Conservation (phyloP, 2,797 vertebrate species). For the Microcaecilia unicolor region DNA sequence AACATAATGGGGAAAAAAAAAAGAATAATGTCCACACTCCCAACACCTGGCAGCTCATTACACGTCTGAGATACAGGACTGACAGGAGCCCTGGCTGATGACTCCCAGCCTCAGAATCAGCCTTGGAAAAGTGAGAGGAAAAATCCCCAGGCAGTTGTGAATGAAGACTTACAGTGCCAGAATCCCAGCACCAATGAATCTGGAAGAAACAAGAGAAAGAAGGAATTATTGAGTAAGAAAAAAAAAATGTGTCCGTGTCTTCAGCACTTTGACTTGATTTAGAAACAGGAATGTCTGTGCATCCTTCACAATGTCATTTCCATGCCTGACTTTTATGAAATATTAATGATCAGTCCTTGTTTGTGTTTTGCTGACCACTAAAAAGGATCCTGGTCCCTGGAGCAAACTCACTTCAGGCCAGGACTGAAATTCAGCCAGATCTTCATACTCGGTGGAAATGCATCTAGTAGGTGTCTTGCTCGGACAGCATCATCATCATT, state of each 20-base stretch:
- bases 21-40: too few relatives aligned
- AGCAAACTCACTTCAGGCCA: slow-evolving; percentile 9
- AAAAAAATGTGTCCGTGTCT: background rate
- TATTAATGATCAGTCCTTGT: slow-evolving; percentile 37
- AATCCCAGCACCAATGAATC: too few relatives aligned
- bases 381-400: slow-evolving; percentile 16
- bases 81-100: too few relatives aligned
- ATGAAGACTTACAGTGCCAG: too few relatives aligned
- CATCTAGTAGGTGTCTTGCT: slow-evolving; percentile 2
- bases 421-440: slow-evolving; percentile 34
- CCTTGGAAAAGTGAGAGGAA: too few relatives aligned
- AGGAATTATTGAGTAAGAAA: too few relatives aligned
- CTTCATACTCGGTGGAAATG: slow-evolving; percentile 28
- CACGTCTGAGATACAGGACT: too few relatives aligned
- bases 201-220: too few relatives aligned
- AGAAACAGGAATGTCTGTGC: background rate
- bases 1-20: too few relatives aligned
- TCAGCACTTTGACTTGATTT: slow-evolving; percentile 3
- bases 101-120: too few relatives aligned
- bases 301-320: slow-evolving; percentile 26
- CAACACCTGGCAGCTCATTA: too few relatives aligned
- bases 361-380: slow-evolving; percentile 32
- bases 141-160: too few relatives aligned
- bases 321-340: slow-evolving; percentile 36
- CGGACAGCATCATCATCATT: slow-evolving; percentile 12